phyloP scores from a whole-genome alignment of 2,797 vertebrate species.

The Ispidina lecontei region DNA sequence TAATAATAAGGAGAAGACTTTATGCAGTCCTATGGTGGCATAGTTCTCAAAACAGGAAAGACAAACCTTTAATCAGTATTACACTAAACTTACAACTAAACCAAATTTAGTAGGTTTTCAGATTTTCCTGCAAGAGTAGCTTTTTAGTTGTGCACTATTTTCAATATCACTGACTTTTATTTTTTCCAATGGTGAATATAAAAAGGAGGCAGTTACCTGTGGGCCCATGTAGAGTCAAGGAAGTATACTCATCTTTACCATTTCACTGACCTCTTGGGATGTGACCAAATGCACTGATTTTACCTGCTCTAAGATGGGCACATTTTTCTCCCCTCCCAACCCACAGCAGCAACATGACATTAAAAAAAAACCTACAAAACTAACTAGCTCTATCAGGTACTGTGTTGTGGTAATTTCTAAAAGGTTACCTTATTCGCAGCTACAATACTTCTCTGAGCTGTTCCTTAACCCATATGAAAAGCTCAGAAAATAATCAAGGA shows the following conservation, averaged over 20 bases:
- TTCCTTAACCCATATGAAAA: neutral
- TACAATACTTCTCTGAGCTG: neutral
- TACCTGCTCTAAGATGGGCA: neutral
- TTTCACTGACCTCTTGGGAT: rapidly evolving
- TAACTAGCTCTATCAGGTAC: neutral
- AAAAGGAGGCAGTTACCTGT: neutral
- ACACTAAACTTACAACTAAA: neutral
- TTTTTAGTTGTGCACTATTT: neutral
- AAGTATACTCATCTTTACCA: neutral
- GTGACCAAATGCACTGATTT: neutral
- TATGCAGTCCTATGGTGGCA: no score
- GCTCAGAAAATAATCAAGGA: neutral
- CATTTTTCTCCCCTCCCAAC: neutral
- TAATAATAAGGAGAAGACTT: neutral
- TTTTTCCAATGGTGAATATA: neutral
- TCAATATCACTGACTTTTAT: neutral
- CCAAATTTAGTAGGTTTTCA: rapidly evolving
- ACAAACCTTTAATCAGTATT: neutral
- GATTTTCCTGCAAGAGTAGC: neutral
- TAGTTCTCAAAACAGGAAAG: neutral
- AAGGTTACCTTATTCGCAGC: neutral
- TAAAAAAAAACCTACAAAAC: neutral
- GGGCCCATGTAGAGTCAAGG: neutral
- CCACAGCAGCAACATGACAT: neutral
- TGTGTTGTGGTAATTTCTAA: neutral